Base-by-base conservation (phyloP, 2,113 vertebrate species). In the Globicephala melas region DNA sequence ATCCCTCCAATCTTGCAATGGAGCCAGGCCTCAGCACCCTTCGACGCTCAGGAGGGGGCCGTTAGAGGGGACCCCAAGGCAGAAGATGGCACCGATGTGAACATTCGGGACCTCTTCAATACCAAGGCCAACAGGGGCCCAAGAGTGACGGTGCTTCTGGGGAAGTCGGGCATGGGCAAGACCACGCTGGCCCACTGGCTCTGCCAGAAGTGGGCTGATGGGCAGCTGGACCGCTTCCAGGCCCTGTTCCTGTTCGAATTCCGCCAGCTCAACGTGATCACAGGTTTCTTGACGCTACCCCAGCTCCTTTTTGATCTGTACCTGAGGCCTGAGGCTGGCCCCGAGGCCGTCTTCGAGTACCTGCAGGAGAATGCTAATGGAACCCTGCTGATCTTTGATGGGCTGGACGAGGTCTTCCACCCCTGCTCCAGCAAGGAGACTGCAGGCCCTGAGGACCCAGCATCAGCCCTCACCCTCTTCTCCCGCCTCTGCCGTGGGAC, bases 221-320 rank as follows among this genome's bases (percentile, higher is more conserved):
- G 98, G 14, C 96, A 97, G 25, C 96, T 99, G 4, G 98, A 98
- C n/a, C 98, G 98, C 50, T 99, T 99, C 84, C 97, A 97, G 77
- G 98, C 99, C 38, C 97, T 99, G 36, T 99, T 99, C 89, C 97
- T 99, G n/a, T 99, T 99, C 33, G 99, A 99, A 97, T 99, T 99
- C 96, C 98, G 99, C 76, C 99, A 99, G 92, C 99, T 99, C 79
- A 99, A 99, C 90, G 91, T 99, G 26, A 65, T 99, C 4, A 98
- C 97, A 5, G 65, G 44, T 11, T 97, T 97, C 6, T 58, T 99
- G 82, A 99, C 99, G 0, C 97, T 99, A 89, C 98, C 98, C 44
- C 98, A 99, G 76, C 99, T 99, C 81, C 97, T 99, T 0, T 99
- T 99, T 77, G 99, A 98, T 28, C 73, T 99, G 92, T 99, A 99